A percentile compares a stretch with the other conserved stretches of the same genome.
Conservation (phyloP, 1,140 invertebrate genomes). For the Sarcophaga peregrina region DNA sequence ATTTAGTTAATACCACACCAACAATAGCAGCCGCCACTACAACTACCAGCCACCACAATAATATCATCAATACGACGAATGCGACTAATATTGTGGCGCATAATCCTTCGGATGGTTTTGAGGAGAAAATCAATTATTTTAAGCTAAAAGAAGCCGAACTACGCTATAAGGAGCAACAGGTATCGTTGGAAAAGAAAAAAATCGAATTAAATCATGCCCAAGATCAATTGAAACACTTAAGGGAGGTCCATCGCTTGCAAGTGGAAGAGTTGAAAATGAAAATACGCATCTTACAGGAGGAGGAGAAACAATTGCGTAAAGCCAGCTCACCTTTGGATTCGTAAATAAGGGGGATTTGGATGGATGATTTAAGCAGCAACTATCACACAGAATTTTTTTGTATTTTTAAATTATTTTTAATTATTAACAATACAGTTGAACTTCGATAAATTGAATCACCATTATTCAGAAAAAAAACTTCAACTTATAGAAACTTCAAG, state of each 20-base stretch:
- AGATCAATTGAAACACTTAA: slow-evolving; percentile 63
- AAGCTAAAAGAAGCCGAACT: slow-evolving; percentile 62
- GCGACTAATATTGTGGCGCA: slow-evolving; percentile 17
- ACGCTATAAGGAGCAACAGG: slow-evolving; percentile 62
- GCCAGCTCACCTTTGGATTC: neutral
- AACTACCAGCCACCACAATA: neutral
- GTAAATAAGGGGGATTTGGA: neutral
- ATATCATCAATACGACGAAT: neutral
- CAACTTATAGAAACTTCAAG: too few species aligned
- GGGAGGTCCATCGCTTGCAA: slow-evolving; percentile 59
- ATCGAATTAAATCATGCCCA: slow-evolving; percentile 60
- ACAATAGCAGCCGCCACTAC: neutral
- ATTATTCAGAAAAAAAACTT: too few species aligned
- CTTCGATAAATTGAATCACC: too few species aligned
- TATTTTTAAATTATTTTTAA: too few species aligned
- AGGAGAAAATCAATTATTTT: slow-evolving; percentile 62
- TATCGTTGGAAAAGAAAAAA: slow-evolving; percentile 59
- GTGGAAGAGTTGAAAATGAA: slow-evolving; percentile 64
- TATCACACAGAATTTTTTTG: too few species aligned
- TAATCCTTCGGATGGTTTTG: slow-evolving; percentile 51
- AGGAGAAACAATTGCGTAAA: slow-evolving; percentile 61
- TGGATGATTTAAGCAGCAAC: too few species aligned
- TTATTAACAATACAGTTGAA: too few species aligned
- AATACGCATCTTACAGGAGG: slow-evolving; percentile 63
- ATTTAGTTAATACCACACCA: slow-evolving; percentile 14